Percentiles rank a stretch among this genome's conserved stretches.
phyloP scores from a whole-genome alignment of 1,140 invertebrate genomes.

The Chrysomallon squamiferum region DNA sequence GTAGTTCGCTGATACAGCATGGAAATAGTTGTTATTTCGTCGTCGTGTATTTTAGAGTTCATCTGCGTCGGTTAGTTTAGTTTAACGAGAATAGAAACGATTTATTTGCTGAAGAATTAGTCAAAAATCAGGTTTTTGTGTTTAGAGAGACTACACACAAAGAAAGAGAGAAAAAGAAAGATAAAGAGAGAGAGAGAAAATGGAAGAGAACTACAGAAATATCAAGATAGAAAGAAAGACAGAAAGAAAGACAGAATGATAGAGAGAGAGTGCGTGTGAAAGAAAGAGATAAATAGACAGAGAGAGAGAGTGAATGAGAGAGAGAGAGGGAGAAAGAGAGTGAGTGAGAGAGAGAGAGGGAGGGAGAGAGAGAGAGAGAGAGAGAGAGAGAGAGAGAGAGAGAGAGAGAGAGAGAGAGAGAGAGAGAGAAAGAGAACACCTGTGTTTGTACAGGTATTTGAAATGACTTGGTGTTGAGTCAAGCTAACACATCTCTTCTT shows the following conservation, averaged over 20 bases:
- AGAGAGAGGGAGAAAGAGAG: constrained; percentile 7
- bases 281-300: neutral
- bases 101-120: no score
- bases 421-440: neutral
- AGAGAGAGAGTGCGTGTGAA: neutral
- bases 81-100: no score
- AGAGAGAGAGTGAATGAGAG: constrained; percentile 7
- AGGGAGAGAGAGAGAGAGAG: neutral
- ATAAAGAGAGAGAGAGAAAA: constrained; percentile 1
- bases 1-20: no score
- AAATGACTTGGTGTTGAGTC: no score
- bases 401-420: constrained; percentile 5
- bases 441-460: no score
- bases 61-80: no score
- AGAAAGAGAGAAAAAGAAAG: neutral
- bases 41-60: no score
- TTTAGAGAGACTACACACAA: no score
- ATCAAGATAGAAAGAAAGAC: neutral
- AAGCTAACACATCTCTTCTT: no score
- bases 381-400: constrained; percentile 2
- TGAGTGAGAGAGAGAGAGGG: constrained; percentile 9
- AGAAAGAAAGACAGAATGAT: neutral
- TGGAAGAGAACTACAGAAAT: neutral
- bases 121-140: no score
- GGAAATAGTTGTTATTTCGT: no score